These are phyloP conservation scores for Drosophila orosa DNA, from an alignment of 1,140 invertebrate species.

Conservation along the genomic window DNA sequence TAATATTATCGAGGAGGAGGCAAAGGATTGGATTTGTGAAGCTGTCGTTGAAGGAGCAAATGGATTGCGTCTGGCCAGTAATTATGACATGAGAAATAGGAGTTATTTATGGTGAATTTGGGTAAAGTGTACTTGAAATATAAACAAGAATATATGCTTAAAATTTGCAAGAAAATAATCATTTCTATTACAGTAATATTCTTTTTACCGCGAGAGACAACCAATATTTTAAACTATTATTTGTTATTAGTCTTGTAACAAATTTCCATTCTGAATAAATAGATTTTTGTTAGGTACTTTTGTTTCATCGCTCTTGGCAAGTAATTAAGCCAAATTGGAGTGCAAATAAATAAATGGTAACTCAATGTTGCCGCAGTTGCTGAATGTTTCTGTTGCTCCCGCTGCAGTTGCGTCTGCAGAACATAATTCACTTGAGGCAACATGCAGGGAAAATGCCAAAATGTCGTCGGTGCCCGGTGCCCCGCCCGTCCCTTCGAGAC, in stretches of 20 bases:
- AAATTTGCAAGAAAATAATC: background rate
- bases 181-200: no score
- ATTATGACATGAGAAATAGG: slow-evolving; percentile 4
- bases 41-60: slow-evolving; percentile 13
- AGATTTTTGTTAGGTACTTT: background rate
- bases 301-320: slow-evolving; percentile 1
- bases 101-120: background rate
- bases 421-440: slow-evolving; percentile 68
- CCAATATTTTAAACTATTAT: background rate
- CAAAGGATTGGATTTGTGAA: slow-evolving; percentile 15
- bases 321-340: slow-evolving; percentile 67
- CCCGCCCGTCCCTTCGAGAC: slow-evolving; percentile 4
- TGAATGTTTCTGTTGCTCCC: slow-evolving; percentile 25
- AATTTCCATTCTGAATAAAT: background rate
- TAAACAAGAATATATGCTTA: background rate
- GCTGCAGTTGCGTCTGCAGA: slow-evolving; percentile 44
- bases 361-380: slow-evolving; percentile 35
- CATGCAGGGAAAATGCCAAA: slow-evolving; percentile 75
- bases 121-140: background rate
- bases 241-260: background rate
- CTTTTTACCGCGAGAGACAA: background rate
- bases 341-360: slow-evolving; percentile 52
- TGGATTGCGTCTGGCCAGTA: background rate
- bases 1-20: slow-evolving; percentile 48
- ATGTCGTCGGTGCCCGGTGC: slow-evolving; percentile 57